phyloP scores from a whole-genome alignment of 2,113 vertebrate species.

The Marmota flaviventris region DNA sequence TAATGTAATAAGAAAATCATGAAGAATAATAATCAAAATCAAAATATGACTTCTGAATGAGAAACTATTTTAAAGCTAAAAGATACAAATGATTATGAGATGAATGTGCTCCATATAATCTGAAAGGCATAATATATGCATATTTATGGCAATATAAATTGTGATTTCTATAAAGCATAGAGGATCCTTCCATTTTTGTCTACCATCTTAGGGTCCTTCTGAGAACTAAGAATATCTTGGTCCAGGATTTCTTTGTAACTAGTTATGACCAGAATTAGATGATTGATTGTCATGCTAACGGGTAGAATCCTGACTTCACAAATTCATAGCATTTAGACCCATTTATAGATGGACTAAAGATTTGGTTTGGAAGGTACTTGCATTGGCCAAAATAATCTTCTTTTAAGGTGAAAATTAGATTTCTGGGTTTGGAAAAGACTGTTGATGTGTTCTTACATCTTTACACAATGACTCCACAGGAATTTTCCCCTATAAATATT shows the following conservation, averaged over 20 bases:
- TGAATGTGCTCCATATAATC: constrained; percentile 7
- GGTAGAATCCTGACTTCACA: not conserved
- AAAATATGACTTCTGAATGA: not conserved
- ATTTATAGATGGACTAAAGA: constrained; percentile 22
- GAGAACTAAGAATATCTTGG: not conserved
- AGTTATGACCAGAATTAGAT: not conserved
- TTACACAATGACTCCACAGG: constrained; percentile 7
- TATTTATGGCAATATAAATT: not conserved
- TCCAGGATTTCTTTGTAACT: not conserved
- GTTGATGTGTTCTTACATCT: constrained; percentile 15
- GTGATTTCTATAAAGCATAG: constrained; percentile 1
- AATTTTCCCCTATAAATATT: not conserved
- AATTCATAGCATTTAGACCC: not conserved
- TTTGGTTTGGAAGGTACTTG: not conserved
- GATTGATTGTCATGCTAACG: not conserved
- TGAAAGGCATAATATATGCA: not conserved
- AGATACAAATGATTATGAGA: not conserved
- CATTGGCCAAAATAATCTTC: not conserved
- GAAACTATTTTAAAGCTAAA: not conserved
- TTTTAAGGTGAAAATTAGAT: constrained; percentile 50
- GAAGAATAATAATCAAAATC: not conserved
- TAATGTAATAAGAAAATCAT: not conserved
- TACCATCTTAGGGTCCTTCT: not conserved
- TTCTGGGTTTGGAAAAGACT: constrained; percentile 48
- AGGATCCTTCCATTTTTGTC: not conserved